Evolutionary conservation across 2,888 invertebrate genomes (phyloP), one percentile per base, ranked within the genome.

Genomic region (Bombyx huttoni): DNA sequence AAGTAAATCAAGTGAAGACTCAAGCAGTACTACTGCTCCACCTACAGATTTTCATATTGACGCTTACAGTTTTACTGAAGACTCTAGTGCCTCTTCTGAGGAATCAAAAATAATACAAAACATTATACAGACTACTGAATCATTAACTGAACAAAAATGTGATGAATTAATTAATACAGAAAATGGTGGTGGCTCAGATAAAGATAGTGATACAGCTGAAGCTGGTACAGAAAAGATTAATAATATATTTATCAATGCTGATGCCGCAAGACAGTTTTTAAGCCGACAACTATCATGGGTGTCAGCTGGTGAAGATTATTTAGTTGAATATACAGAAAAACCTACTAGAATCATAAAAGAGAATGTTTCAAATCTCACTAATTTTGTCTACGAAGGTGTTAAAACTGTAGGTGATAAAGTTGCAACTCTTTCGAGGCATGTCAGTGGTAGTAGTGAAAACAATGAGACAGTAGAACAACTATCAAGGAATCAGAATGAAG

Each of bases 341-440:
- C 91, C 92, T 12, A 91, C 92, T 7, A 89, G 91, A 70, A 90
- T 93, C 56, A 90, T 93, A 47, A 93, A 92, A 70, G 92, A 93
- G 68, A 93, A 93, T 85, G 92, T 93, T 34, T 92, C 92, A 51
- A 93, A 92, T 65, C 91, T 94, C 63, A 93, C 93, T 3, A 92
- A 91, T 73, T 89, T 93, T 64, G 93, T 94, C 33, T 93, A 92
- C 71, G 93, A 94, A 75, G 92, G 93, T 46, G 93, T 94, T 0
- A 93, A 92, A 78, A 93, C 92, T 50, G 92, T 94, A 8, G 92
- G 93, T 2, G 93, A 93, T 65, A 93, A 92, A 79, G 93, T 93
- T 8, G 93, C 91, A 8, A 93, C 92, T 47, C 75, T 94, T 50
- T 94, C 94, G 9, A 85, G 93, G 50, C 94, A 94, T 81, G 92